Percentiles rank a stretch among this genome's conserved stretches.
phyloP scores from a whole-genome alignment of 2,888 invertebrate species.

The Polia nebulosa region DNA sequence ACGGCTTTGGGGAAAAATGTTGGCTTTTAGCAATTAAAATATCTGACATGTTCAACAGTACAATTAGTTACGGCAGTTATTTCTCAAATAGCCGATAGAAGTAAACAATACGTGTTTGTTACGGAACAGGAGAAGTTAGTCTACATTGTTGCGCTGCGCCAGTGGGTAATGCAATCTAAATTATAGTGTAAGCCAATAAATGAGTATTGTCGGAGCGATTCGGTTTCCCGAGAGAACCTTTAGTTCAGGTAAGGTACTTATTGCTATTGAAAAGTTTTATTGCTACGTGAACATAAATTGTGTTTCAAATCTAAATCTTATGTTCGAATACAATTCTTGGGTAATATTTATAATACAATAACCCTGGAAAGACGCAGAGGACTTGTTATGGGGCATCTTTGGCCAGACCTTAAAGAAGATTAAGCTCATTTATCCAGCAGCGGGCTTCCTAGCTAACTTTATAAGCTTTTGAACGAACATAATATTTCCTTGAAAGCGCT shows the following conservation, averaged over 20 bases:
- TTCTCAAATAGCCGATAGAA: constrained; percentile 9
- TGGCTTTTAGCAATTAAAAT: constrained; percentile 37
- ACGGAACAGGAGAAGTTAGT: constrained; percentile 21
- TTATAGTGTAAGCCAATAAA: constrained; percentile 39
- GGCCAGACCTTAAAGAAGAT: neutral
- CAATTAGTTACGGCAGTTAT: constrained; percentile 15
- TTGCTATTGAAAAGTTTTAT: constrained; percentile 24
- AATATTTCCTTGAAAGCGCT: neutral
- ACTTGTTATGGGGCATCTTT: neutral
- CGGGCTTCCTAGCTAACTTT: neutral
- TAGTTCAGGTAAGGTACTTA: constrained; percentile 4
- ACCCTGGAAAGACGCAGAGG: too few species aligned
- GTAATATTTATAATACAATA: neutral
- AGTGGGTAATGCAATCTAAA: constrained; percentile 51
- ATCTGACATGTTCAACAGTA: constrained; percentile 6
- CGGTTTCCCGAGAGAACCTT: constrained; percentile 14
- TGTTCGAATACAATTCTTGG: neutral
- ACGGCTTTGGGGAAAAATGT: constrained; percentile 15
- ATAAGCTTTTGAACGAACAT: neutral
- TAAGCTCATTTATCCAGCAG: neutral
- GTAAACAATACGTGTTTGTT: constrained; percentile 5
- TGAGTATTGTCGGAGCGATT: constrained; percentile 27
- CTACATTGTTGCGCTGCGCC: constrained; percentile 34
- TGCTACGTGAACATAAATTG: constrained; percentile 13
- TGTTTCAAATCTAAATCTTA: neutral